Evolutionary conservation across 2,888 invertebrate species (phyloP).

Genomic region (Ferrisia virgata): DNA sequence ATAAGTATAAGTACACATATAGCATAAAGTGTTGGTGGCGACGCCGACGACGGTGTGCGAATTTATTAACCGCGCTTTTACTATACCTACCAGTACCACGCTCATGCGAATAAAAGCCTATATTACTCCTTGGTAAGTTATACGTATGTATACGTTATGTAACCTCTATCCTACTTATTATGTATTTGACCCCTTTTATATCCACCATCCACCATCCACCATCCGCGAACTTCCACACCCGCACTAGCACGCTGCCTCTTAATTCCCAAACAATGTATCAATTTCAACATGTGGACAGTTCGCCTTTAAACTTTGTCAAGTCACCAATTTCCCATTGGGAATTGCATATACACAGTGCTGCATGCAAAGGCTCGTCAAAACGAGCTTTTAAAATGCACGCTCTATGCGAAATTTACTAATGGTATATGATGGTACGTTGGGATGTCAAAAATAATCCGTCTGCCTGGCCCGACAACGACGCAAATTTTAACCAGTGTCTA

Average conservation of each 20-base stretch:
- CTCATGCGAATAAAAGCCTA: background rate
- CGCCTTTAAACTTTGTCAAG: background rate
- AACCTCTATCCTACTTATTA: background rate
- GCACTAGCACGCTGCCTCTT: too few species aligned
- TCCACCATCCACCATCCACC: background rate
- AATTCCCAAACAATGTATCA: background rate
- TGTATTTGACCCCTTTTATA: background rate
- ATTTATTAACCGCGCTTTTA: background rate
- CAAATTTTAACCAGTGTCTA: too few species aligned
- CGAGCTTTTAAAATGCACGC: background rate
- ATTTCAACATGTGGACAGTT: slow-evolving; percentile 1
- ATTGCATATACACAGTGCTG: too few species aligned
- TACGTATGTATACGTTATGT: too few species aligned
- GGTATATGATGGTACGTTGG: too few species aligned
- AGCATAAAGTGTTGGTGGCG: background rate
- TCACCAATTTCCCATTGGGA: background rate
- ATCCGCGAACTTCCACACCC: too few species aligned
- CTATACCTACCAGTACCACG: background rate
- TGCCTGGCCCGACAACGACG: too few species aligned
- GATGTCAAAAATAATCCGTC: too few species aligned
- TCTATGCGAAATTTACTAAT: background rate
- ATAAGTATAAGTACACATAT: background rate
- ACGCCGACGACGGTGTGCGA: background rate
- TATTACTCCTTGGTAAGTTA: too few species aligned
- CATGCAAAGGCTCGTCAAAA: background rate